These are phyloP conservation scores for Plutella xylostella DNA, from an alignment of 2,888 invertebrate species.

Conservation along the genomic window DNA sequence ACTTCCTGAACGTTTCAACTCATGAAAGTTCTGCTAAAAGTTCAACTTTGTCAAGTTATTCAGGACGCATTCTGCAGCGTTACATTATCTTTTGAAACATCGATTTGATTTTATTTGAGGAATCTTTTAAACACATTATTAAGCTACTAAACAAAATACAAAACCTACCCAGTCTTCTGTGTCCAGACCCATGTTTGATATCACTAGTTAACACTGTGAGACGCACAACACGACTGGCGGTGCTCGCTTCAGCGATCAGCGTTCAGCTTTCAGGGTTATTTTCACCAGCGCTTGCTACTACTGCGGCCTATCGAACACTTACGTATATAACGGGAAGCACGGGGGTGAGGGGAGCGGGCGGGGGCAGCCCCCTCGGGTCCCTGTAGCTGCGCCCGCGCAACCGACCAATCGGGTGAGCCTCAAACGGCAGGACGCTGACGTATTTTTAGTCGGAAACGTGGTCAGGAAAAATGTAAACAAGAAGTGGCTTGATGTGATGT, in stretches of 20 bases:
- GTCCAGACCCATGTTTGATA: conserved; percentile 64
- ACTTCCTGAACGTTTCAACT: no score
- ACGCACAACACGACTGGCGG: conserved; percentile 68
- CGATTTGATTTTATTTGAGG: no score
- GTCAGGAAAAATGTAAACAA: conserved; percentile 66
- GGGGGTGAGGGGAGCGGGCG: conserved; percentile 29
- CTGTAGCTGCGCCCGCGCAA: conserved; percentile 35
- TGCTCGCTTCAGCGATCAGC: conserved; percentile 52
- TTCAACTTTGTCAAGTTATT: no score
- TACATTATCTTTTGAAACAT: no score
- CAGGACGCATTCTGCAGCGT: no score
- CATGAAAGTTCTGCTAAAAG: no score
- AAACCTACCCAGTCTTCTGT: conserved; percentile 65
- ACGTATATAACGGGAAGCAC: conserved; percentile 39
- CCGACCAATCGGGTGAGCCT: conserved; percentile 57
- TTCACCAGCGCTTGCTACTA: conserved; percentile 52
- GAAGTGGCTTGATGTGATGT: conserved; percentile 20
- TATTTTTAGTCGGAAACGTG: conserved; percentile 66
- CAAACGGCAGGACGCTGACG: conserved; percentile 66
- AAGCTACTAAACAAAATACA: no score
- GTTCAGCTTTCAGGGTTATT: conserved; percentile 68
- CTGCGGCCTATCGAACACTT: conserved; percentile 53
- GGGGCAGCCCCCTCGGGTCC: no score
- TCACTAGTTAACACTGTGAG: conserved; percentile 68
- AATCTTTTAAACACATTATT: neutral